These are phyloP conservation scores for Drosophila hamatofila DNA, from an alignment of 2,888 invertebrate genomes.

Conservation along the genomic window DNA sequence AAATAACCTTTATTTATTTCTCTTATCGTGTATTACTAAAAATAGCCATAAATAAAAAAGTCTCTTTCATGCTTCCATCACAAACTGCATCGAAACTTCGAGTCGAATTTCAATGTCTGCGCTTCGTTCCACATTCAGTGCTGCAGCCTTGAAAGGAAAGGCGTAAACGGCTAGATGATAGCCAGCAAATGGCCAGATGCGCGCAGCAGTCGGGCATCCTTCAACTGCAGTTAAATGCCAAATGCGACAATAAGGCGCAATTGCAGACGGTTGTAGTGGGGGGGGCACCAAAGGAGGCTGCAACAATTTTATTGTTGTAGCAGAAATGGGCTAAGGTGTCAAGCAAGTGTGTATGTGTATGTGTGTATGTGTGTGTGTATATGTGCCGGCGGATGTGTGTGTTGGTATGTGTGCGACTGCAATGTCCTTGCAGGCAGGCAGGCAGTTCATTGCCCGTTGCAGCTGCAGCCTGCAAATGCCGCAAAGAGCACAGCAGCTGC, in stretches of 20 bases:
- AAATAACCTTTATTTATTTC: no score
- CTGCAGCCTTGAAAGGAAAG: conserved; percentile 29
- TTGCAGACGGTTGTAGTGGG: conserved; percentile 2
- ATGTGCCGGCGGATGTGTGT: conserved; percentile 14
- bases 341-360: conserved; percentile 22
- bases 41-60: no score
- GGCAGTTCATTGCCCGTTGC: conserved; percentile 66
- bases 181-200: conserved; percentile 17
- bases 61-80: no score
- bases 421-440: conserved; percentile 68
- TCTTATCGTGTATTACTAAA: no score
- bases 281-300: conserved; percentile 1
- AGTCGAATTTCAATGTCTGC: neutral
- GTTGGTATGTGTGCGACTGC: conserved; percentile 46
- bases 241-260: conserved; percentile 52
- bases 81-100: conserved; percentile 19
- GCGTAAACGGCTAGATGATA: conserved; percentile 1
- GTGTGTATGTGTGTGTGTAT: conserved; percentile 21
- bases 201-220: conserved; percentile 53
- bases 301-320: conserved; percentile 52
- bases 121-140: neutral
- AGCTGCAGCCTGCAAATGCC: conserved; percentile 65
- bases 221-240: conserved; percentile 74
- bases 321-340: conserved; percentile 50
- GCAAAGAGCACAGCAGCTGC: conserved; percentile 38